Base-by-base conservation (phyloP, 2,113 vertebrate species). In the Dendropsophus ebraccatus region DNA sequence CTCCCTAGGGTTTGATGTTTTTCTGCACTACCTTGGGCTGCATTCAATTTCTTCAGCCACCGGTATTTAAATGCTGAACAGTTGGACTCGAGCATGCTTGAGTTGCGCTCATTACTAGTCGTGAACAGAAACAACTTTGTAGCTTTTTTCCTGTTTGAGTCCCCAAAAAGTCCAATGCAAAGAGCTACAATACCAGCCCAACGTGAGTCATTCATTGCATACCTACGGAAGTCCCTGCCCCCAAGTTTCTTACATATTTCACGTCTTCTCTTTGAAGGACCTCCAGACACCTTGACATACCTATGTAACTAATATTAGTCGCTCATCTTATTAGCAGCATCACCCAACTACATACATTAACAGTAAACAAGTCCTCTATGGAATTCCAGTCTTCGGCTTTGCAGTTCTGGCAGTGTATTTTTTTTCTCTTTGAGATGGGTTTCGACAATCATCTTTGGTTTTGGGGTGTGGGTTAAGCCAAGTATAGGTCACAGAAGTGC, bases 401-500 rank as follows among this genome's bases (percentile, higher is more conserved):
- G 47, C 14, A 30, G 73, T 52, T 76, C n/a, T 52, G 49, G 74
- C 6, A 47, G 14, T 30, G 23, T 75, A 7, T 54, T 54, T 45
- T 75, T 2, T 54, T 54, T 45, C 3, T 65, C n/a, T 45, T 81
- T 16, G 47, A 56, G 76, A 79, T 54, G 12, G 52, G 78, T 81
- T 81, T 62, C 35, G 78, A 37, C 78, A 81, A 62, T 81, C 76
- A 19, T 52, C 62, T 35, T 37, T 8, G 21, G 47, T 84, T 84
- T 76, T 62, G 41, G 74, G 60, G 75, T 54, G 73, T 52, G 74
- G 60, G 21, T 54, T 54, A 85, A 85, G 28, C 73, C 37, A 58
- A 56, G 30, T 30, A 76, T 35, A 47, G 75, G 28, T 85, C 75
- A 32, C 75, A 79, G 58, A 85, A 77, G 75, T 56, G 35, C 84